Conservation (phyloP, 2,888 invertebrate genomes). For the Emmelina monodactyla region DNA sequence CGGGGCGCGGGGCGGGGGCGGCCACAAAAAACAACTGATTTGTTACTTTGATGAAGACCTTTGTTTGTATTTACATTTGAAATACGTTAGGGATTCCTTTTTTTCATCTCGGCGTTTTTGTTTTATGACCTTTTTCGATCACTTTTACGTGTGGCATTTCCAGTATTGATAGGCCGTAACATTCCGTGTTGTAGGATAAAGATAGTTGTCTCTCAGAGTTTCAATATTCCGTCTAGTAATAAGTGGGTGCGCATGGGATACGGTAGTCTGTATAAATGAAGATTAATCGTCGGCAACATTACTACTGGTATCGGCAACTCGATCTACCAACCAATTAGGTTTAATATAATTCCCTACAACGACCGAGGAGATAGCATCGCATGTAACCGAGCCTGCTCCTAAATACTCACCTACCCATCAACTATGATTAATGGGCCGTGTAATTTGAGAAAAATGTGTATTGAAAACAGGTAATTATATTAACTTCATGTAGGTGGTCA, state of each 20-base stretch:
- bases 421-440: slow-evolving; percentile 1
- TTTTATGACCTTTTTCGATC: slow-evolving; percentile 2
- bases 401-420: not conserved
- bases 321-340: slow-evolving; percentile 31
- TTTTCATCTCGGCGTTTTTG: slow-evolving; percentile 5
- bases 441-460: not conserved
- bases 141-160: slow-evolving; percentile 3
- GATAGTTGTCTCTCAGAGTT: slow-evolving; percentile 2
- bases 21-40: slow-evolving; percentile 42
- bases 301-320: slow-evolving; percentile 20
- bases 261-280: slow-evolving; percentile 8
- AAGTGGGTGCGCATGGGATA: slow-evolving; percentile 20
- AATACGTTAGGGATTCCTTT: slow-evolving; percentile 6
- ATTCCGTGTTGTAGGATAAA: too few relatives aligned
- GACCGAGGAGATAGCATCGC: not conserved
- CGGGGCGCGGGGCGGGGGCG: not conserved
- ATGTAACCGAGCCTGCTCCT: not conserved
- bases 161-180: too few relatives aligned
- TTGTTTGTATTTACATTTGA: slow-evolving; percentile 34
- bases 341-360: slow-evolving; percentile 24
- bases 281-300: slow-evolving; percentile 15
- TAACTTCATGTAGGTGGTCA: too few relatives aligned
- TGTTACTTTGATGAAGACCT: slow-evolving; percentile 44
- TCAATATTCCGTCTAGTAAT: slow-evolving; percentile 15
- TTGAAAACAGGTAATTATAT: too few relatives aligned